Base-by-base conservation (phyloP, 2,888 invertebrate genomes). In the Agrotis clavis region DNA sequence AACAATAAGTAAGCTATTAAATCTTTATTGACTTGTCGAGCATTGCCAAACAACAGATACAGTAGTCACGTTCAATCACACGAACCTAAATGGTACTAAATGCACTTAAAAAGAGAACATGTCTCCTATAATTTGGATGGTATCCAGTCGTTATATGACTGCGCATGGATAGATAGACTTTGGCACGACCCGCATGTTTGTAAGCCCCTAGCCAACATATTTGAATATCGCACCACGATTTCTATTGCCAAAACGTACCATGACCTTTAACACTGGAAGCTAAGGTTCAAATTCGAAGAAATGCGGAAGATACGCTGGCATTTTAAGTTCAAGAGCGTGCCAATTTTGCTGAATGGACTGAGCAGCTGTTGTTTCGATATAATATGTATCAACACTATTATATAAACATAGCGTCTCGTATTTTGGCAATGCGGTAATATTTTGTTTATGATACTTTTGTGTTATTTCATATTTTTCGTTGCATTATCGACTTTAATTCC, bases 121-220 rank as follows among this genome's bases (percentile, higher is more conserved):
- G 82, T 85, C 69, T 60, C 72, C 81, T 74, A 85, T 77, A 79
- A 80, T 84, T 92, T 93, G 94, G 93, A 91, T 71, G 60, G 61
- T 47, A 77, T 89, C 92, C 92, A 93, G 88, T 82, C 76, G 74
- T 86, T 88, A 89, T 91, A 92, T 90, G 87, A 84, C 90, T 89
- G 89, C 90, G 90, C 90, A 84, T 82, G 76, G 80, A 86, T 82
- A 89, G 83, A 89, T 86, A 84, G 82, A 81, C 80, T 87, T 92
- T 94, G 93, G 93, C 93, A 93, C 85, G 57, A 56, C 65, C 72
- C 71, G 67, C 69, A 48, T 88, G 87, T 90, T 89, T 88, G 83
- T 84, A 84, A 79, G 74, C 80, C 79, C 72, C 80, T 84, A 81
- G 87, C 87, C 86, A 88, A 88, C 81, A 85, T 84, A 84, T 88